phyloP scores from a whole-genome alignment of 2,888 invertebrate species.

The Drosophila nr. perissopoda region DNA sequence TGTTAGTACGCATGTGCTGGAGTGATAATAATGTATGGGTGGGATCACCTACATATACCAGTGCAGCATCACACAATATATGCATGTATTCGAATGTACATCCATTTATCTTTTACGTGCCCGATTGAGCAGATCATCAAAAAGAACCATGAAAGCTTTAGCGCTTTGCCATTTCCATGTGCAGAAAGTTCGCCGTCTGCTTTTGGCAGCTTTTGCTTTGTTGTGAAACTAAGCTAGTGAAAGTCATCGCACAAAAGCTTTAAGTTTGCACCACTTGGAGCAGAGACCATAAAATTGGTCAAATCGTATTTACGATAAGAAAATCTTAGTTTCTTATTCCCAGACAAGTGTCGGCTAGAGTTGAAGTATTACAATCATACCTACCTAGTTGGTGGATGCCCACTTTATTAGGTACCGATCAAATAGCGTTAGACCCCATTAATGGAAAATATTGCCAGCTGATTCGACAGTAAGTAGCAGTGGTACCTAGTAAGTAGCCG shows the following conservation, averaged over 20 bases:
- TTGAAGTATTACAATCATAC: not conserved
- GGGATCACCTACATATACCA: constrained; percentile 7
- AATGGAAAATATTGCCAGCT: not conserved
- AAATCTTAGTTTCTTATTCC: not conserved
- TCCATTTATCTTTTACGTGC: constrained; percentile 5
- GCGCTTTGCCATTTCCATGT: not conserved
- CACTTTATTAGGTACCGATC: not conserved
- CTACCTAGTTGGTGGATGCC: not conserved
- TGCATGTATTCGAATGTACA: not conserved
- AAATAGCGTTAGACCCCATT: not conserved
- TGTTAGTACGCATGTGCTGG: constrained; percentile 4
- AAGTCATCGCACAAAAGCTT: not conserved
- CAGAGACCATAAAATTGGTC: not conserved
- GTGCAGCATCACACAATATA: not conserved
- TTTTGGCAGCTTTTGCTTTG: not conserved
- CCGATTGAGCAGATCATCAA: not conserved
- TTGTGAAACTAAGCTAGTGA: not conserved
- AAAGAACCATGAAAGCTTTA: constrained; percentile 1
- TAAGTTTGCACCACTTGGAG: not conserved
- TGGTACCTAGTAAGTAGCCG: not conserved
- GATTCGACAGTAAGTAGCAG: not conserved
- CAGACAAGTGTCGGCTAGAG: not conserved
- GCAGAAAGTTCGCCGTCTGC: not conserved
- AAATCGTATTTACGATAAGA: not conserved
- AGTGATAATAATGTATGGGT: not conserved